phyloP scores from a whole-genome alignment of 2,797 vertebrate genomes.

The Tapirus indicus region DNA sequence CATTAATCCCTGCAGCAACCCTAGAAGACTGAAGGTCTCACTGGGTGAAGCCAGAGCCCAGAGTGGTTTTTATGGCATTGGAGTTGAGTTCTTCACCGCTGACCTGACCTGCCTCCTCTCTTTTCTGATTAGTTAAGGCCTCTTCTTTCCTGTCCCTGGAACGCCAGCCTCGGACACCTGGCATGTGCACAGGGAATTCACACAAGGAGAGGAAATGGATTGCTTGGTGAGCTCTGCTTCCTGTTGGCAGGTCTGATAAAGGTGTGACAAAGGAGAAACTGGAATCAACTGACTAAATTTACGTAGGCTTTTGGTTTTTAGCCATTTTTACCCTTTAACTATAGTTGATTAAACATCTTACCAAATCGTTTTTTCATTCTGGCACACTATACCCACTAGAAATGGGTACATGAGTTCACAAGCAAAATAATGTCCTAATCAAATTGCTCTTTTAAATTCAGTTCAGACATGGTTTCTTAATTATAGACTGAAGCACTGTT shows the following conservation, averaged over 20 bases:
- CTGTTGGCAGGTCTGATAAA: constrained; percentile 44
- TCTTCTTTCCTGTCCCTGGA: background rate
- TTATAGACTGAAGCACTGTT: background rate
- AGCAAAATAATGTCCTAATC: constrained; percentile 37
- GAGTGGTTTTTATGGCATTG: background rate
- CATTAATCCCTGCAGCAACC: background rate
- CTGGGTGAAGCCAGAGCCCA: background rate
- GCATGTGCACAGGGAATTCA: background rate
- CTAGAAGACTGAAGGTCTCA: background rate
- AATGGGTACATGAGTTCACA: background rate
- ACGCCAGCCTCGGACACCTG: background rate
- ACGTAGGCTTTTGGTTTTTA: background rate
- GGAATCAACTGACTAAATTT: constrained; percentile 52
- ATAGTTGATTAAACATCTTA: background rate
- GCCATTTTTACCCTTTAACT: background rate
- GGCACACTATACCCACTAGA: background rate
- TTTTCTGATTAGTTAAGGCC: background rate
- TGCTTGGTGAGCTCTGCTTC: background rate
- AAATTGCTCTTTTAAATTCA: constrained; percentile 26
- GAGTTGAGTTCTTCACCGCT: background rate
- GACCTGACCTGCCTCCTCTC: background rate
- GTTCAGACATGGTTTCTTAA: constrained; percentile 18
- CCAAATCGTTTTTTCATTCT: background rate
- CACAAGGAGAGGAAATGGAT: background rate
- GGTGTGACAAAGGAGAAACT: constrained; percentile 66